A percentile compares a stretch with the other conserved stretches of the same genome.
Evolutionary conservation across 2,797 vertebrate species (phyloP).

Genomic region (Bovichtus diacanthus): DNA sequence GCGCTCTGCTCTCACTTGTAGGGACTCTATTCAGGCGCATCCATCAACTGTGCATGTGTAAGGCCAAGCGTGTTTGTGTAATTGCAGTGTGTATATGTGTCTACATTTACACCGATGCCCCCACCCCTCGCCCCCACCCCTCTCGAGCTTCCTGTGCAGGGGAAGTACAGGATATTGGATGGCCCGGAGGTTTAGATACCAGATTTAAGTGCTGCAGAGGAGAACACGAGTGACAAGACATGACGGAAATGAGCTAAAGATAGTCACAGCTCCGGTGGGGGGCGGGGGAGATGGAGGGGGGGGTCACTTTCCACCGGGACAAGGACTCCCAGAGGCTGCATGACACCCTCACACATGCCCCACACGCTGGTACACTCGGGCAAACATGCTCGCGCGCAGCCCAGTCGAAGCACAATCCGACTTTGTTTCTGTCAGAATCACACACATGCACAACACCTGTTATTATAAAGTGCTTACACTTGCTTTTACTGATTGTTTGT

Average conservation of each 20-base stretch:
- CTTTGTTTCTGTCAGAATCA: constrained; percentile 1
- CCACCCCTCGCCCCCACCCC: constrained; percentile 1
- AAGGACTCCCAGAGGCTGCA: constrained; percentile 64
- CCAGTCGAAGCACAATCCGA: constrained; percentile 7
- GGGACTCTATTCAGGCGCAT: neutral
- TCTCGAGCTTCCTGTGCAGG: constrained; percentile 72
- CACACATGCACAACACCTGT: neutral
- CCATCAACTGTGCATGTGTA: neutral
- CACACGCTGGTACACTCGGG: constrained; percentile 27
- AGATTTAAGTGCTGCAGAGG: constrained; percentile 76
- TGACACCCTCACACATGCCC: constrained; percentile 55
- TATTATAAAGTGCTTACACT: neutral
- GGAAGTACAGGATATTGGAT: constrained; percentile 79
- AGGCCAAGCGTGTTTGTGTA: constrained; percentile 28
- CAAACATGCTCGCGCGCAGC: constrained; percentile 1
- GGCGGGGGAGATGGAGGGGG: constrained; percentile 21
- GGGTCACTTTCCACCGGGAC: constrained; percentile 72
- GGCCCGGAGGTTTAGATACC: constrained; percentile 80
- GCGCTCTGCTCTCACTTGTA: neutral
- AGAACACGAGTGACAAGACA: constrained; percentile 79
- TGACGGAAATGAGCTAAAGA: constrained; percentile 80
- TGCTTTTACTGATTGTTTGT: neutral
- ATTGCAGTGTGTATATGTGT: constrained; percentile 15
- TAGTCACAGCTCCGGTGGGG: constrained; percentile 70
- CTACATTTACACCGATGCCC: constrained; percentile 24